Percentiles rank a stretch among this genome's conserved stretches.
phyloP scores from a whole-genome alignment of 2,888 invertebrate species.

The Lasius platythorax region DNA sequence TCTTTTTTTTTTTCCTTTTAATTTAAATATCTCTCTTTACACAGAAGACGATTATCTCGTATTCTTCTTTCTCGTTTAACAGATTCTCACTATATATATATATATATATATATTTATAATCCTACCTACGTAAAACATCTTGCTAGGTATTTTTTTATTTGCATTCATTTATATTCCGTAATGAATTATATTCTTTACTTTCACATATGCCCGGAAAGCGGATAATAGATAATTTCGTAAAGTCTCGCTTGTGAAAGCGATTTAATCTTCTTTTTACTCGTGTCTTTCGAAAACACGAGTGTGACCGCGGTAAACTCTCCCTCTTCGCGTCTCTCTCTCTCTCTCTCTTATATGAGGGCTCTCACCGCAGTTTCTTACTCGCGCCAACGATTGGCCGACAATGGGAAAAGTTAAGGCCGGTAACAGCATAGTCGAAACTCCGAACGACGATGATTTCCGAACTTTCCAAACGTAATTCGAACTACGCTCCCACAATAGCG shows the following conservation, averaged over 20 bases:
- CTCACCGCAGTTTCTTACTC: constrained; percentile 43
- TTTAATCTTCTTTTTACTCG: constrained; percentile 39
- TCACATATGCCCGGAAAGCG: neutral
- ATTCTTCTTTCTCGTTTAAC: neutral
- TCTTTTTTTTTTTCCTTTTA: too few species aligned
- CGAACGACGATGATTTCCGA: constrained; percentile 58
- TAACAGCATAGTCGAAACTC: constrained; percentile 57
- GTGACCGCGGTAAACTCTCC: constrained; percentile 15
- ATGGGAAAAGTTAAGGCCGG: constrained; percentile 61
- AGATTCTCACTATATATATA: neutral
- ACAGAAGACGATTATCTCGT: neutral
- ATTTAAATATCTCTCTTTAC: too few species aligned
- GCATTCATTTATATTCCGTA: neutral
- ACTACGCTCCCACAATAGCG: constrained; percentile 48
- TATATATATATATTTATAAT: neutral
- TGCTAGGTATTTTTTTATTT: neutral
- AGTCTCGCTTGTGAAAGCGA: constrained; percentile 18
- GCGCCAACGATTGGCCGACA: constrained; percentile 60
- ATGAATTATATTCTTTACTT: neutral
- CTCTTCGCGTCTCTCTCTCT: neutral
- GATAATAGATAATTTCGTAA: constrained; percentile 13
- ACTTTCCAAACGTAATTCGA: constrained; percentile 58
- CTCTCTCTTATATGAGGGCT: neutral
- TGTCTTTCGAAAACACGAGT: constrained; percentile 24
- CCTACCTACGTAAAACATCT: neutral